Base-by-base conservation (phyloP, 2,797 vertebrate genomes). In the Chaetophractus vellerosus region DNA sequence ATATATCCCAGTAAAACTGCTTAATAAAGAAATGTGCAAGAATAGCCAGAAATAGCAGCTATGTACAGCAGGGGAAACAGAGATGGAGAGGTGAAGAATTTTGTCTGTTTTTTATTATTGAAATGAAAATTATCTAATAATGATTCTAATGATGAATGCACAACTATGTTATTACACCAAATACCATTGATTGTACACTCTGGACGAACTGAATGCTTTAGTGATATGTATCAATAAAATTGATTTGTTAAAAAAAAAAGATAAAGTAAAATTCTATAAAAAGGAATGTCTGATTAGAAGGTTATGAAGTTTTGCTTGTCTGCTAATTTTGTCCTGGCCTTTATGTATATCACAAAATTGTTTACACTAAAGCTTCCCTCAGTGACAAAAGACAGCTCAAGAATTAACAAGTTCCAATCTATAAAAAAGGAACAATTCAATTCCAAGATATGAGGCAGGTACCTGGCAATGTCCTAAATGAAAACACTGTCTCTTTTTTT, bases 351-450 rank as follows among this genome's bases (percentile, higher is more conserved):
- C 41, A 80, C n/a, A 59, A 55, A 76, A 69, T 33, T 8, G 2
- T 69, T 41, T 75, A 63, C 28, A 33, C 45, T 59, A 38, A 23
- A 74, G 50, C 36, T 66, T 74, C n/a, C 57, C 64, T 74, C 64
- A 81, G 36, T 41, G 78, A 88, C 33, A 82, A 86, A 93, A 88
- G 45, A 52, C 8, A 71, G 83, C 15, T 21, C 18, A 79, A 59
- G 66, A 95, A 86, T 84, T 57, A 59, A 84, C 61, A 81, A 72
- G 24, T 90, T 92, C 21, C 24, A 48, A 57, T 75, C 38, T 41
- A 80, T 50, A 6, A 45, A 41, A 90, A 89, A 63, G 82, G 31
- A 55, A 74, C 38, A 38, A 38, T 38, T 38, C 7, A 95, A 9
- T 84, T 78, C 52, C n/a, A 84, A 89, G 63, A 38, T 38, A 38